Evolutionary conservation across 2,113 vertebrate genomes (phyloP).

Genomic region (Crypturellus undulatus): DNA sequence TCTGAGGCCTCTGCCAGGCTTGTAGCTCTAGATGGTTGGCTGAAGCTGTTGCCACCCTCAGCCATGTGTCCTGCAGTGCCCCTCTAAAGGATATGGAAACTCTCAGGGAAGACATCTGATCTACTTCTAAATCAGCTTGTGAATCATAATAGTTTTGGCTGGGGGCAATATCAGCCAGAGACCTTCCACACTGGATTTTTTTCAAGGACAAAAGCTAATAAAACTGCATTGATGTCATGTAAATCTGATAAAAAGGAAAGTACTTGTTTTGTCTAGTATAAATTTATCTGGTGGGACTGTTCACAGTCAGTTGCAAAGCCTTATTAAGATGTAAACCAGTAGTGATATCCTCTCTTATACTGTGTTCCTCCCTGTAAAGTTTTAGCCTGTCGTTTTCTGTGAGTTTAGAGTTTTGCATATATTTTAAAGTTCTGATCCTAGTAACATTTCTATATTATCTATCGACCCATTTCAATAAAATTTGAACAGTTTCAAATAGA

Average conservation of each 20-base stretch:
- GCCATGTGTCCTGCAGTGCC: background rate
- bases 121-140: constrained; percentile 19
- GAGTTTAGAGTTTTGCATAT: background rate
- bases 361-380: fast-evolving
- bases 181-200: fast-evolving
- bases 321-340: background rate
- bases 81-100: background rate
- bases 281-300: background rate
- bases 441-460: no score
- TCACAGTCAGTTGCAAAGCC: background rate
- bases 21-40: background rate
- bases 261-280: background rate
- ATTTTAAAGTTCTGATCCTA: background rate
- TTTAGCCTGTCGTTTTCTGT: background rate
- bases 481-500: background rate
- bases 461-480: background rate
- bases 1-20: background rate
- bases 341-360: background rate
- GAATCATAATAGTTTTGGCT: background rate
- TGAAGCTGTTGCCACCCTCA: background rate
- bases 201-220: background rate
- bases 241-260: background rate
- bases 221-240: background rate
- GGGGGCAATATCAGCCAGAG: background rate
- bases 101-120: constrained; percentile 32